Percentiles rank a stretch among this genome's conserved stretches.
Evolutionary conservation across 2,797 vertebrate species (phyloP).

Genomic region (Prunella strophiata): DNA sequence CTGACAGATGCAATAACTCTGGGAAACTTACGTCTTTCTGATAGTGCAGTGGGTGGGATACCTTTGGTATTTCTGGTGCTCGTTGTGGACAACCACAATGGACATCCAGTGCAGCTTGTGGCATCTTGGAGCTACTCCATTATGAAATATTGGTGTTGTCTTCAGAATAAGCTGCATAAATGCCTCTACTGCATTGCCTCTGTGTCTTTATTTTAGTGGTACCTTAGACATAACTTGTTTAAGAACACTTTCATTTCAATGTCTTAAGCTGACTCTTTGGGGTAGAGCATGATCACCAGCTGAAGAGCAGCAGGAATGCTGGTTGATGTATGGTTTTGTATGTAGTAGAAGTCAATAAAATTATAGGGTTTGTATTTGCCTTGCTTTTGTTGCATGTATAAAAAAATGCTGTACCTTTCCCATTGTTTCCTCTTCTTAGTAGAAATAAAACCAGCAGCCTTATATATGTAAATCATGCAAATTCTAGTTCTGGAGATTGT

Average conservation of each 20-base stretch:
- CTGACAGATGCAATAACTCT: background rate
- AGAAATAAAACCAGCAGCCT: background rate
- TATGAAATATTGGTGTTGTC: background rate
- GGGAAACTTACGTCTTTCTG: background rate
- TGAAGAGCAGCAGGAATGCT: background rate
- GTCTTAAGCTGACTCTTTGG: background rate
- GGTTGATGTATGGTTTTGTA: background rate
- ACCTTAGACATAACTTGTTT: background rate
- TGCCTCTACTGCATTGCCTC: background rate
- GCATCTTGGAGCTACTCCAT: background rate
- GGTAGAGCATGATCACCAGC: background rate
- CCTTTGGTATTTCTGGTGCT: background rate
- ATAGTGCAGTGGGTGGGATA: rapidly evolving
- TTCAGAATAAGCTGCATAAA: background rate
- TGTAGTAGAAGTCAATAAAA: background rate
- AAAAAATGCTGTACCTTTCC: background rate
- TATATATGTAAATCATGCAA: background rate
- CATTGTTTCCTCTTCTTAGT: background rate
- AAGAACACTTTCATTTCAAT: background rate
- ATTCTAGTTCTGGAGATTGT: background rate
- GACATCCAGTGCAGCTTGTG: rapidly evolving
- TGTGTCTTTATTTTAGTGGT: background rate
- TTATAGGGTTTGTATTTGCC: background rate
- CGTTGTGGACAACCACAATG: background rate
- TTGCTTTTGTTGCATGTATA: background rate